Conservation (phyloP, 1,140 invertebrate genomes). For the Sesamia nonagrioides region DNA sequence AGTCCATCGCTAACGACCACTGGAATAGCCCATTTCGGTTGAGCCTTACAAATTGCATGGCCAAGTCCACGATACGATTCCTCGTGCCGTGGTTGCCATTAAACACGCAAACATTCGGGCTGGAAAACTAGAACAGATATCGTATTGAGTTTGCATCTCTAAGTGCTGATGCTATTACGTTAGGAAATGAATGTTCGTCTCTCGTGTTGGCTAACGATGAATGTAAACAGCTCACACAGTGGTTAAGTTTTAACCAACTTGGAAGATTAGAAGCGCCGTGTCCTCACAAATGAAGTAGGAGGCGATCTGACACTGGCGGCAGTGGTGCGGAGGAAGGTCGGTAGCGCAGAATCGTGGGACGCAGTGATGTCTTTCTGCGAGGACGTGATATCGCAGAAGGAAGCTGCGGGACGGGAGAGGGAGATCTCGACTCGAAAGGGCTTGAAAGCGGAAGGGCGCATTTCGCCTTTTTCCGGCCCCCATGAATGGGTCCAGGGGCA, state of each 20-base stretch:
- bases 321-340: no score
- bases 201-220: background rate
- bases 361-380: no score
- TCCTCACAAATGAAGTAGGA: no score
- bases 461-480: no score
- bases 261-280: background rate
- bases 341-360: no score
- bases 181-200: constrained; percentile 1
- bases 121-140: constrained; percentile 9
- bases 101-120: constrained; percentile 27
- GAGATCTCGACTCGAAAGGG: no score
- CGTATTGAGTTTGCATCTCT: constrained; percentile 4
- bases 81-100: constrained; percentile 27
- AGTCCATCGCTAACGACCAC: constrained; percentile 28
- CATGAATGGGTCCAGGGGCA: no score
- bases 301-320: no score
- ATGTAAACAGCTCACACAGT: background rate
- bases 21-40: constrained; percentile 34
- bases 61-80: constrained; percentile 7
- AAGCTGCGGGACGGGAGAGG: no score
- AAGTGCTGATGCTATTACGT: constrained; percentile 1
- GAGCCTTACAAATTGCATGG: constrained; percentile 28
- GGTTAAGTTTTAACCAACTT: background rate
- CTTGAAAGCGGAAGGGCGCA: no score
- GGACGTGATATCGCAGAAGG: no score